Conservation (phyloP, 2,113 vertebrate genomes). For the Miniopterus natalensis region DNA sequence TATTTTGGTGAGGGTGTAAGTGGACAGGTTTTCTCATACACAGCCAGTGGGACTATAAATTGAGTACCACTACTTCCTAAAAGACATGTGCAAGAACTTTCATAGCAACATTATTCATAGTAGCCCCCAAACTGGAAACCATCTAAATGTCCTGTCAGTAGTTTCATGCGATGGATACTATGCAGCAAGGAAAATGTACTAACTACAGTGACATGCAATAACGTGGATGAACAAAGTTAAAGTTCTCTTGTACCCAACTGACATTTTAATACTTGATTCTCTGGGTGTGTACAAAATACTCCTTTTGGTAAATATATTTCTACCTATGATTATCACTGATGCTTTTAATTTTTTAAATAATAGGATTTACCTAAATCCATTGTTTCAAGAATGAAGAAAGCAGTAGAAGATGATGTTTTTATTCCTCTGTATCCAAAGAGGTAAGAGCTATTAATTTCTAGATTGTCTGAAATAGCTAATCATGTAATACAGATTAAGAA, state of each 20-base stretch:
- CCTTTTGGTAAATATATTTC: constrained; percentile 24
- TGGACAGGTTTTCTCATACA: not conserved
- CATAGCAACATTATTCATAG: not conserved
- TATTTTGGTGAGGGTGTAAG: not conserved
- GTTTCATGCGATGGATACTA: not conserved
- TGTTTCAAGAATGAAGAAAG: constrained; percentile 90
- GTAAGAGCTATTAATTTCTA: constrained; percentile 73
- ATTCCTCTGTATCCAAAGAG: constrained; percentile 93
- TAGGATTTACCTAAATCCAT: constrained; percentile 91
- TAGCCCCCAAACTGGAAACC: not conserved
- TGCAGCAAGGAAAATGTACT: not conserved
- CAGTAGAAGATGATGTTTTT: constrained; percentile 95
- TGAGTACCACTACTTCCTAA: not conserved
- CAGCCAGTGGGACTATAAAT: not conserved
- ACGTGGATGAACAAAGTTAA: not conserved
- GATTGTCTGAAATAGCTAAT: not conserved
- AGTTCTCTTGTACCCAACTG: not conserved
- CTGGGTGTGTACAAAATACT: not conserved
- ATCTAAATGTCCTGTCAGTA: not conserved
- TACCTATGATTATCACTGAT: constrained; percentile 29
- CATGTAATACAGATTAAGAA: not conserved
- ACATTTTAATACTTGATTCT: not conserved
- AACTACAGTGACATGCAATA: not conserved
- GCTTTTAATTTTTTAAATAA: constrained; percentile 59
- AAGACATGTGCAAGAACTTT: constrained; percentile 28